These are phyloP conservation scores for Bergia puertoricense DNA, from an alignment of 92 coral and sea anemone genomes.

Conservation along the genomic window DNA sequence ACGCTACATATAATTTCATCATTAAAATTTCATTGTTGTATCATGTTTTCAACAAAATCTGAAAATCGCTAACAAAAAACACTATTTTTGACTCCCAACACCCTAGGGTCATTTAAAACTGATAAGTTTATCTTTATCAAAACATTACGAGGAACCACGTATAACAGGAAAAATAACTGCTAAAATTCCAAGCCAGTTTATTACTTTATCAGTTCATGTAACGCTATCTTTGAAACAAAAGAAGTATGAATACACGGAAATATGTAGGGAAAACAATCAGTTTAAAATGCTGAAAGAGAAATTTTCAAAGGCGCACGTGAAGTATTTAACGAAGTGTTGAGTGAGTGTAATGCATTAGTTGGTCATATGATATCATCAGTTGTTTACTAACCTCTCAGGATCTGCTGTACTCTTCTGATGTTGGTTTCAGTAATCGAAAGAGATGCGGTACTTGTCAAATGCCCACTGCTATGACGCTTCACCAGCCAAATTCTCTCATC, in stretches of 20 bases:
- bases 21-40: constrained; percentile 15
- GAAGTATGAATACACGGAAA: constrained; percentile 11
- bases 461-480: constrained; percentile 77
- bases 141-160: neutral
- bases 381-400: constrained; percentile 20
- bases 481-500: constrained; percentile 83
- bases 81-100: neutral
- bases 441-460: constrained; percentile 66
- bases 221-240: constrained; percentile 14
- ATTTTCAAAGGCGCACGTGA: neutral
- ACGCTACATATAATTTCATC: neutral
- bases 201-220: constrained; percentile 4
- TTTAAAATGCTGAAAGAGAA: neutral
- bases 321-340: neutral
- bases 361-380: neutral
- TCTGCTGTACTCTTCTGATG: constrained; percentile 1
- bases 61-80: neutral
- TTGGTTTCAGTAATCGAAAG: constrained; percentile 45
- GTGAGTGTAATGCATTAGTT: no score
- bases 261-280: neutral
- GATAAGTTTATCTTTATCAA: neutral
- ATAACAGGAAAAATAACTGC: no score
- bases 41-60: neutral
- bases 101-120: neutral
- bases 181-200: neutral